Evolutionary conservation across 2,888 invertebrate species (phyloP).

Genomic region (Scotopteryx bipunctaria): DNA sequence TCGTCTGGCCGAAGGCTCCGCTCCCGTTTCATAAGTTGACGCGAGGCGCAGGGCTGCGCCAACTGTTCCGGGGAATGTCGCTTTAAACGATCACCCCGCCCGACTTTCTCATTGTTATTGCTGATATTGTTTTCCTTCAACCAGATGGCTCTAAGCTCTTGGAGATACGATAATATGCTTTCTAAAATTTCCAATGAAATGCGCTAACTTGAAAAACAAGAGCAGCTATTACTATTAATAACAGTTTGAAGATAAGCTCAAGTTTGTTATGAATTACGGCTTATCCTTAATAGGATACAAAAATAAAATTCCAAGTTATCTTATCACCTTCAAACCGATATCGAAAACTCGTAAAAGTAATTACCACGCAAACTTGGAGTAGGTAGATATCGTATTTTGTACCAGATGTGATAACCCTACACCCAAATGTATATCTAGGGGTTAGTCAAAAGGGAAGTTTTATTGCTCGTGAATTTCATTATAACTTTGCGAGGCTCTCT

Average conservation of each 20-base stretch:
- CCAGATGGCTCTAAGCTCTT: slow-evolving; percentile 13
- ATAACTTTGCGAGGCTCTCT: slow-evolving; percentile 75
- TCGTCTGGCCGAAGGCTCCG: slow-evolving; percentile 64
- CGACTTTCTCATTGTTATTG: slow-evolving; percentile 19
- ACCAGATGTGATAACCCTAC: slow-evolving; percentile 55
- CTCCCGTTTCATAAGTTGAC: slow-evolving; percentile 68
- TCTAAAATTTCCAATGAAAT: too few relatives aligned
- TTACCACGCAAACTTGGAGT: slow-evolving; percentile 11
- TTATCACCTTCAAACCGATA: neutral
- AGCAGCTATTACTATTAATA: neutral
- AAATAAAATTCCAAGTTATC: slow-evolving; percentile 1
- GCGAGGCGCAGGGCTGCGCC: slow-evolving; percentile 55
- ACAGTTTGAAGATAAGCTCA: too few relatives aligned
- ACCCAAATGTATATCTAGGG: slow-evolving; percentile 74
- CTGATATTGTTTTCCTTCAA: slow-evolving; percentile 25
- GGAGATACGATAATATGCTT: neutral
- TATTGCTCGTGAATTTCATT: slow-evolving; percentile 83
- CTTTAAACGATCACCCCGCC: slow-evolving; percentile 24
- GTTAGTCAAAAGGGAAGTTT: slow-evolving; percentile 81
- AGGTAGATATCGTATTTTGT: slow-evolving; percentile 16
- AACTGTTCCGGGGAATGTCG: slow-evolving; percentile 24
- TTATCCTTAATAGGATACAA: neutral
- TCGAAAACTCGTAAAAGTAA: slow-evolving; percentile 22
- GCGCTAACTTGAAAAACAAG: too few relatives aligned
- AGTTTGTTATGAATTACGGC: neutral